These are phyloP conservation scores for Ophraella communa DNA, from an alignment of 2,888 invertebrate species.

Conservation along the genomic window DNA sequence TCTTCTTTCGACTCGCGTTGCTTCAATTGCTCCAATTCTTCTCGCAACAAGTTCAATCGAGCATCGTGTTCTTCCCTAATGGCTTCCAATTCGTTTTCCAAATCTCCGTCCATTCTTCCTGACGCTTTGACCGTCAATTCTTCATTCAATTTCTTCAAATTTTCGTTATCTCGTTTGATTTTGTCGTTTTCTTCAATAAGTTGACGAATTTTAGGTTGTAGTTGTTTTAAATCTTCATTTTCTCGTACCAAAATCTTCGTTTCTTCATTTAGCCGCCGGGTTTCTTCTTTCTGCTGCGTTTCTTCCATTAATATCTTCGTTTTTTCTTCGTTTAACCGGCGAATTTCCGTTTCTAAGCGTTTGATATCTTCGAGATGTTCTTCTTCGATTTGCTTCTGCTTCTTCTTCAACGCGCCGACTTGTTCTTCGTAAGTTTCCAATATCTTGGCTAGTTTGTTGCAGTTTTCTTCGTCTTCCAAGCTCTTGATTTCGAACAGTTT, in stretches of 20 bases:
- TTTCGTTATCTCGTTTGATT: conserved; percentile 38
- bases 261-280: conserved; percentile 5
- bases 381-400: conserved; percentile 56
- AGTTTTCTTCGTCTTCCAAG: conserved; percentile 43
- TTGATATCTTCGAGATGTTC: no score
- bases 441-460: conserved; percentile 43
- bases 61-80: conserved; percentile 29
- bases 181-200: no score
- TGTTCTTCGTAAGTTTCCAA: conserved; percentile 47
- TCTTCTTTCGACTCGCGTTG: conserved; percentile 39
- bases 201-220: no score
- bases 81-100: conserved; percentile 28
- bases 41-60: conserved; percentile 28
- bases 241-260: conserved; percentile 12
- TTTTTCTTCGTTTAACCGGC: no score
- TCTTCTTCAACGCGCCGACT: conserved; percentile 51
- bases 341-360: no score
- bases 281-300: no score
- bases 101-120: conserved; percentile 27
- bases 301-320: no score
- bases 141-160: conserved; percentile 47
- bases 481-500: conserved; percentile 42
- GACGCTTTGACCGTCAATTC: conserved; percentile 12
- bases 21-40: conserved; percentile 46
- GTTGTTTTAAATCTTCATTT: background rate